Evolutionary conservation across 2,888 invertebrate genomes (phyloP).

Genomic region (Rhorus exstirpatorius): DNA sequence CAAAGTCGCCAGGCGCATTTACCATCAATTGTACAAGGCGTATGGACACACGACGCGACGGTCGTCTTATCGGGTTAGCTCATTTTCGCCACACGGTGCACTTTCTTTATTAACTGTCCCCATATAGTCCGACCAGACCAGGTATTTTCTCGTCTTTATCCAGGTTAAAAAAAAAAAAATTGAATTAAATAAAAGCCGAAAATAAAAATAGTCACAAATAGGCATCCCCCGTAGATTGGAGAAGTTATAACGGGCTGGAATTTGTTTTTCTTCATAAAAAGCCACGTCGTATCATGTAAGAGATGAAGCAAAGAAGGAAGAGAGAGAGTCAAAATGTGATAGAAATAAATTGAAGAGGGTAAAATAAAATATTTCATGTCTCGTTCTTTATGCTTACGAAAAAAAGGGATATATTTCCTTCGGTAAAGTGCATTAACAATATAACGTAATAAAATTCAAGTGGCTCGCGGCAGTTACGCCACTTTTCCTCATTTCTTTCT

Average conservation of each 20-base stretch:
- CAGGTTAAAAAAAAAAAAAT: slow-evolving; percentile 13
- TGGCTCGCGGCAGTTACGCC: slow-evolving; percentile 67
- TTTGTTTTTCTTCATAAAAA: background rate
- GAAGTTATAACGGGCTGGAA: slow-evolving; percentile 4
- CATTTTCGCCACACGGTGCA: slow-evolving; percentile 78
- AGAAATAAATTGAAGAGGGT: slow-evolving; percentile 36
- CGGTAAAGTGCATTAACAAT: slow-evolving; percentile 83
- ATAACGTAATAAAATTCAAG: slow-evolving; percentile 85
- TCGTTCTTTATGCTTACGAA: slow-evolving; percentile 72
- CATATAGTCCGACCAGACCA: background rate
- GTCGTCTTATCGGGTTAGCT: slow-evolving; percentile 79
- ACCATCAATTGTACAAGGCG: slow-evolving; percentile 25
- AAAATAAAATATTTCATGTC: slow-evolving; percentile 81
- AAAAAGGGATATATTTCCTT: slow-evolving; percentile 70
- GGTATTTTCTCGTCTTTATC: slow-evolving; percentile 63
- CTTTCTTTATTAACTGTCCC: slow-evolving; percentile 83
- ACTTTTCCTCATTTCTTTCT: slow-evolving; percentile 37
- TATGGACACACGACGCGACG: slow-evolving; percentile 32
- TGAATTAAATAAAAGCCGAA: slow-evolving; percentile 13
- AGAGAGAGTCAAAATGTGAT: slow-evolving; percentile 34
- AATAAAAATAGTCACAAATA: background rate
- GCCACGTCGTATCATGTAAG: slow-evolving; percentile 2
- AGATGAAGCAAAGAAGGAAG: slow-evolving; percentile 7
- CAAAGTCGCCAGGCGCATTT: slow-evolving; percentile 35
- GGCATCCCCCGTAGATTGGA: slow-evolving; percentile 34